These are phyloP conservation scores for Riparia riparia DNA, from an alignment of 2,113 vertebrate species.

Conservation along the genomic window DNA sequence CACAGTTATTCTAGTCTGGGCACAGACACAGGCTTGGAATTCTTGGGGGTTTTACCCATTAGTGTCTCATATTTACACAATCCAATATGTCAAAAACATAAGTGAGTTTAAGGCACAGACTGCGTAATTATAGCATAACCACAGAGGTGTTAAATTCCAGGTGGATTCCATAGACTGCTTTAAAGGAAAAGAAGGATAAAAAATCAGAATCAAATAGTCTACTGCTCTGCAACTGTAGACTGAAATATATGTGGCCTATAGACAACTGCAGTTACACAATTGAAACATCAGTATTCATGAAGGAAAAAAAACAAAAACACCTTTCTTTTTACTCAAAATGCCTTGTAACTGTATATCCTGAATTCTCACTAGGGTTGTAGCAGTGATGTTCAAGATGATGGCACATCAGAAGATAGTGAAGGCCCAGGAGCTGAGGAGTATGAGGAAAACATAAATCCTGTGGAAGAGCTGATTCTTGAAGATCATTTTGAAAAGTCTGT, in stretches of 20 bases:
- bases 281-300: background rate
- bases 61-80: background rate
- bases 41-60: background rate
- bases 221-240: background rate
- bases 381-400: background rate
- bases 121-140: background rate
- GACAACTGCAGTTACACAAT: background rate
- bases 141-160: background rate
- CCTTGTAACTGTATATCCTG: background rate
- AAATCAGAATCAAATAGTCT: background rate
- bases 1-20: background rate
- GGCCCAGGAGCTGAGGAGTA: background rate
- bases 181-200: background rate
- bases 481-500: background rate
- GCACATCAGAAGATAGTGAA: slow-evolving; percentile 38
- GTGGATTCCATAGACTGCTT: background rate
- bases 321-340: background rate
- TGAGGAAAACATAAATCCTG: background rate
- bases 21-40: background rate
- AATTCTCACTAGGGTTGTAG: slow-evolving; percentile 26
- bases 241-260: background rate
- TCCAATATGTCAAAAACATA: background rate
- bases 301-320: background rate
- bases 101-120: background rate
- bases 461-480: background rate